Conservation (phyloP, 1,140 invertebrate genomes). For the Meloidogyne chitwoodi region DNA sequence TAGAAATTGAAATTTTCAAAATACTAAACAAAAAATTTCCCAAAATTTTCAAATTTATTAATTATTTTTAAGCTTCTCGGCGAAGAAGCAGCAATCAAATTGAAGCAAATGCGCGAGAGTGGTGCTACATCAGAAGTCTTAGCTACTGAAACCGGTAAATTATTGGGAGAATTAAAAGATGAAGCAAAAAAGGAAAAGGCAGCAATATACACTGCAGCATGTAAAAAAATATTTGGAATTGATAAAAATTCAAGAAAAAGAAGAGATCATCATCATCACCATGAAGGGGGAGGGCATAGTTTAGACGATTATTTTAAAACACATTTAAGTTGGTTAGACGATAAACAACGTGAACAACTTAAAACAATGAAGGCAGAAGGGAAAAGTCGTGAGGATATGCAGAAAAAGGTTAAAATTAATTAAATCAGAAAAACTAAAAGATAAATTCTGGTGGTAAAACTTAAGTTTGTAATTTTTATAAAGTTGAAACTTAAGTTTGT, state of each 20-base stretch:
- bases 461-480: too few species aligned
- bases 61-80: constrained; percentile 26
- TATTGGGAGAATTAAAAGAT: constrained; percentile 30
- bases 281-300: neutral
- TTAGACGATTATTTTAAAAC: constrained; percentile 40
- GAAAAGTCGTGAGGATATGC: constrained; percentile 32
- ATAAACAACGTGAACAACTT: constrained; percentile 31
- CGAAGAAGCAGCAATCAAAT: constrained; percentile 39
- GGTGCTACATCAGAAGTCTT: neutral
- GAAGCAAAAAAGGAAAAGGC: constrained; percentile 40
- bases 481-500: too few species aligned
- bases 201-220: constrained; percentile 20
- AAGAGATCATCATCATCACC: constrained; percentile 4
- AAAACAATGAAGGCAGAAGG: constrained; percentile 31
- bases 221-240: constrained; percentile 32
- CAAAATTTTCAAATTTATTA: too few species aligned
- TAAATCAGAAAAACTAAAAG: too few species aligned
- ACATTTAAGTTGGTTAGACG: constrained; percentile 38
- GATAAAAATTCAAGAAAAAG: constrained; percentile 7
- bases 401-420: constrained; percentile 22
- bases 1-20: neutral
- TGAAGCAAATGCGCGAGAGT: constrained; percentile 22
- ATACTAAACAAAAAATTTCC: neutral
- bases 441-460: too few species aligned
- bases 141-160: constrained; percentile 14